These are phyloP conservation scores for Drosophila repleta DNA, from an alignment of 1,140 invertebrate genomes.

Conservation along the genomic window DNA sequence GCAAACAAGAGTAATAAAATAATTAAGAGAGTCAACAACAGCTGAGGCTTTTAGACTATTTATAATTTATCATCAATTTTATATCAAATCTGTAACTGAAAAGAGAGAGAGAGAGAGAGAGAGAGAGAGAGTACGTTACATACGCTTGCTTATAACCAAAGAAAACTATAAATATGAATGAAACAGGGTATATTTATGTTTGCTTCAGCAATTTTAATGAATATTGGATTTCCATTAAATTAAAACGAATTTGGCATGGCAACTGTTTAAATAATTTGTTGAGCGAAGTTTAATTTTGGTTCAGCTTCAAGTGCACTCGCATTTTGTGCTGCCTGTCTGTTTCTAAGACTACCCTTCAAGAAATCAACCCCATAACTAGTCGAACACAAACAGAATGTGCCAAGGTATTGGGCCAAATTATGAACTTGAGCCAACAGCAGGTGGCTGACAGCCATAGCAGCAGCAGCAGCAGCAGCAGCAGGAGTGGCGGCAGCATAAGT, in stretches of 20 bases:
- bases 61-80: no score
- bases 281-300: conserved; percentile 37
- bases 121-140: no score
- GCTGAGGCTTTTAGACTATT: no score
- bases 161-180: background rate
- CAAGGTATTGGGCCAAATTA: conserved; percentile 44
- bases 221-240: conserved; percentile 16
- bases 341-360: conserved; percentile 34
- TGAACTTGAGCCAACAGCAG: conserved; percentile 66
- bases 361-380: conserved; percentile 31
- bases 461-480: background rate
- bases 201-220: conserved; percentile 3
- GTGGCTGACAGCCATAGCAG: conserved; percentile 40
- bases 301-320: conserved; percentile 35
- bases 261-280: conserved; percentile 48
- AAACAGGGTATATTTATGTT: background rate
- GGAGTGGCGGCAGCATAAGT: background rate
- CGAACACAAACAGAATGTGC: conserved; percentile 4
- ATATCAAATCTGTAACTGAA: no score
- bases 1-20: no score
- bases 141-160: background rate
- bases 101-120: no score
- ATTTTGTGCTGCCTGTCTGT: background rate
- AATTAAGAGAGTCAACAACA: no score
- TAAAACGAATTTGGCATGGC: conserved; percentile 21